Percentiles rank a stretch among this genome's conserved stretches.
Conservation (phyloP, 2,888 invertebrate species). For the Julus scanicus region DNA sequence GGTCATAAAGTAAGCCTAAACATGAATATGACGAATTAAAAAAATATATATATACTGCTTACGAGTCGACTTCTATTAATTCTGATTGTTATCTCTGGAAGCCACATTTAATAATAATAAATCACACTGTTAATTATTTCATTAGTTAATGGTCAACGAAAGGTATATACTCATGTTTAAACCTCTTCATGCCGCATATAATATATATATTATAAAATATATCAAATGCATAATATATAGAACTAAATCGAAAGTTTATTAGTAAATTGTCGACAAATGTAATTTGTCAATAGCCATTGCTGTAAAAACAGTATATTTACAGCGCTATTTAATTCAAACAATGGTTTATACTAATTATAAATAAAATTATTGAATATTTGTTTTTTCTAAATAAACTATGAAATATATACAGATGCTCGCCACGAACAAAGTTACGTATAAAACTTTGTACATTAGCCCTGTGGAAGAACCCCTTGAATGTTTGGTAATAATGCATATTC, state of each 20-base stretch:
- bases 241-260: too few species aligned
- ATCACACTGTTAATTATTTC: background rate
- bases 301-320: too few species aligned
- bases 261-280: too few species aligned
- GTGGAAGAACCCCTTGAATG: background rate
- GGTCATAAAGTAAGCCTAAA: background rate
- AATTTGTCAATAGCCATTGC: too few species aligned
- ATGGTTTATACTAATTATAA: too few species aligned
- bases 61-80: background rate
- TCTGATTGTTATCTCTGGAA: background rate
- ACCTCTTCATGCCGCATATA: too few species aligned
- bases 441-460: background rate
- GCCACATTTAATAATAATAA: background rate
- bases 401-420: background rate
- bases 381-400: background rate
- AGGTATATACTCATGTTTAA: too few species aligned
- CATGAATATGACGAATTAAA: background rate
- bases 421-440: background rate
- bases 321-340: too few species aligned
- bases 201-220: too few species aligned
- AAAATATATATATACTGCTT: background rate
- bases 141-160: too few species aligned
- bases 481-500: background rate
- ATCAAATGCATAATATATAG: too few species aligned
- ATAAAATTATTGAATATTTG: too few species aligned